These are phyloP conservation scores for Eubasilissa regina DNA, from an alignment of 1,140 invertebrate genomes.

Conservation along the genomic window DNA sequence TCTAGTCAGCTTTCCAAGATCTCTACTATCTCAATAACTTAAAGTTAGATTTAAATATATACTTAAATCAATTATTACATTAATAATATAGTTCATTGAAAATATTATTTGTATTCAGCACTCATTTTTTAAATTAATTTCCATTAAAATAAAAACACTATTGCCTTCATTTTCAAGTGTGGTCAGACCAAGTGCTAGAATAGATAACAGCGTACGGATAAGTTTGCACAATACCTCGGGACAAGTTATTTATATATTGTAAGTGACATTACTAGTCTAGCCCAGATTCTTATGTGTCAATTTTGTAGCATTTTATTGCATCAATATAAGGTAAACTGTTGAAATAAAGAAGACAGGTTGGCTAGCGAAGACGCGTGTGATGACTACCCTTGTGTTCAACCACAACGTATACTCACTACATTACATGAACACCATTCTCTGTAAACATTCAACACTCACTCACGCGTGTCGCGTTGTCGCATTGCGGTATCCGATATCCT, in stretches of 20 bases:
- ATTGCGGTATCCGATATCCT: background rate
- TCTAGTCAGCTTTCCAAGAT: constrained; percentile 59
- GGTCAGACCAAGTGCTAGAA: constrained; percentile 10
- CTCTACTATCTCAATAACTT: constrained; percentile 54
- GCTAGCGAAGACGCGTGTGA: constrained; percentile 15
- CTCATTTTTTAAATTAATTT: constrained; percentile 48
- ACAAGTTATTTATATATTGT: constrained; percentile 54
- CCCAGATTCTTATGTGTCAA: constrained; percentile 75
- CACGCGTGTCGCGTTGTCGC: too few species aligned
- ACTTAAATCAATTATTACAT: constrained; percentile 61
- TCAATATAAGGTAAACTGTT: constrained; percentile 59
- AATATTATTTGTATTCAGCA: constrained; percentile 57
- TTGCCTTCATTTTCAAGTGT: constrained; percentile 55
- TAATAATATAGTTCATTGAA: constrained; percentile 54
- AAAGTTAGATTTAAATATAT: constrained; percentile 52
- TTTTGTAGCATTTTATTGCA: constrained; percentile 68
- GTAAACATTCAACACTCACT: constrained; percentile 34
- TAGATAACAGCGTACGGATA: constrained; percentile 21
- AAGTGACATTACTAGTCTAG: constrained; percentile 67
- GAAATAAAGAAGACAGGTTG: constrained; percentile 48
- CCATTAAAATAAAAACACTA: constrained; percentile 48
- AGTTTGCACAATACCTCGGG: background rate
- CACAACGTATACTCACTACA: constrained; percentile 32
- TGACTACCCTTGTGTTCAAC: constrained; percentile 31
- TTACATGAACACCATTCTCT: constrained; percentile 40